phyloP scores from a whole-genome alignment of 1,140 invertebrate species.

The Schlechtendalia chinensis region DNA sequence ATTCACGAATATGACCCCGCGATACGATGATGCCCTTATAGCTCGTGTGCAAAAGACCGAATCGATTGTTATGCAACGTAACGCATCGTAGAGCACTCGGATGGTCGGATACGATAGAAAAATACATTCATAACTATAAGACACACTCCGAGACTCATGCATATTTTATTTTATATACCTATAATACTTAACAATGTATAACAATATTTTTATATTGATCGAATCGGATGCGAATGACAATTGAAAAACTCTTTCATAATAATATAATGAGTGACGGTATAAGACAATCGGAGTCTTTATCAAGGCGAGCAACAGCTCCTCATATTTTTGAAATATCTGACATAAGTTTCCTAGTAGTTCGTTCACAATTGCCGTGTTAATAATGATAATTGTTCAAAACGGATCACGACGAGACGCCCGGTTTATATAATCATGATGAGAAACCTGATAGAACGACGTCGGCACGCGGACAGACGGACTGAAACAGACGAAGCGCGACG shows the following conservation, averaged over 20 bases:
- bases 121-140: not conserved
- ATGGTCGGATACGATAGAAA: not conserved
- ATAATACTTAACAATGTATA: no score
- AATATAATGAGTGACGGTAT: not conserved
- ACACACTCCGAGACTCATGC: not conserved
- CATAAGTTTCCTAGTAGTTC: not conserved
- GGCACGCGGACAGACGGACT: not conserved
- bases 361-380: slow-evolving; percentile 19
- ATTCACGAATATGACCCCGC: not conserved
- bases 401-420: slow-evolving; percentile 9
- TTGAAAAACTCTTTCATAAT: no score
- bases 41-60: not conserved
- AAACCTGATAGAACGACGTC: slow-evolving; percentile 7
- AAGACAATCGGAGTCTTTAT: not conserved
- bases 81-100: not conserved
- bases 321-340: not conserved
- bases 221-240: no score
- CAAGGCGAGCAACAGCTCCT: not conserved
- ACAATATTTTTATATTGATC: no score
- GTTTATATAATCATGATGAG: slow-evolving; percentile 38
- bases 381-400: slow-evolving; percentile 22
- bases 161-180: not conserved
- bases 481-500: not conserved
- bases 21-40: not conserved
- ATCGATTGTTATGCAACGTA: not conserved